These are phyloP conservation scores for Syngnathoides biaculeatus DNA, from an alignment of 2,113 vertebrate genomes.

Conservation along the genomic window DNA sequence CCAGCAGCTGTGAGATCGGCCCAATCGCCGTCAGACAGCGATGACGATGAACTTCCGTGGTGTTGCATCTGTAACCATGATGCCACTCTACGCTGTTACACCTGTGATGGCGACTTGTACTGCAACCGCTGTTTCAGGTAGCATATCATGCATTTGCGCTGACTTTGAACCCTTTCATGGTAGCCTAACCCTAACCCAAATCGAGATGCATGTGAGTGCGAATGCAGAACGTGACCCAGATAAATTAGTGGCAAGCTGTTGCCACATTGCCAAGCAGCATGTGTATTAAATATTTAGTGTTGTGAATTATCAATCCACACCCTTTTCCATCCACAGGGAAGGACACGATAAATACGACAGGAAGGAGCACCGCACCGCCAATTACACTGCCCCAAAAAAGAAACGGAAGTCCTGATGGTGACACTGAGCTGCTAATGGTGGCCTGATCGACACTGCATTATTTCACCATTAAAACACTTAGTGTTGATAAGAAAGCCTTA, in stretches of 20 bases:
- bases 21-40: constrained; percentile 63
- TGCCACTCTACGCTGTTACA: constrained; percentile 83
- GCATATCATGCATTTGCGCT: not conserved
- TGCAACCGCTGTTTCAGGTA: constrained; percentile 92
- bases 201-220: constrained; percentile 37
- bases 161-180: not conserved
- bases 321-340: constrained; percentile 76
- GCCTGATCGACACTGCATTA: constrained; percentile 13
- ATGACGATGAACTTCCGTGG: constrained; percentile 91
- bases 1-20: constrained; percentile 23
- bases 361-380: constrained; percentile 82
- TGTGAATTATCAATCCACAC: constrained; percentile 60
- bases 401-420: constrained; percentile 59
- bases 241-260: constrained; percentile 37
- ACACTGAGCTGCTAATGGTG: constrained; percentile 27
- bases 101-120: constrained; percentile 88
- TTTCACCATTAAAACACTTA: constrained; percentile 32
- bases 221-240: constrained; percentile 57
- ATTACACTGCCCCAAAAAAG: constrained; percentile 75
- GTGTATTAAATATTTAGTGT: constrained; percentile 65
- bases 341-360: constrained; percentile 90
- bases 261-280: constrained; percentile 58
- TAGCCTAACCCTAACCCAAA: no score
- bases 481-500: constrained; percentile 9
- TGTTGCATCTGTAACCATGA: constrained; percentile 95